These are phyloP conservation scores for Blomia tropicalis DNA, from an alignment of 2,888 invertebrate genomes.

Conservation along the genomic window DNA sequence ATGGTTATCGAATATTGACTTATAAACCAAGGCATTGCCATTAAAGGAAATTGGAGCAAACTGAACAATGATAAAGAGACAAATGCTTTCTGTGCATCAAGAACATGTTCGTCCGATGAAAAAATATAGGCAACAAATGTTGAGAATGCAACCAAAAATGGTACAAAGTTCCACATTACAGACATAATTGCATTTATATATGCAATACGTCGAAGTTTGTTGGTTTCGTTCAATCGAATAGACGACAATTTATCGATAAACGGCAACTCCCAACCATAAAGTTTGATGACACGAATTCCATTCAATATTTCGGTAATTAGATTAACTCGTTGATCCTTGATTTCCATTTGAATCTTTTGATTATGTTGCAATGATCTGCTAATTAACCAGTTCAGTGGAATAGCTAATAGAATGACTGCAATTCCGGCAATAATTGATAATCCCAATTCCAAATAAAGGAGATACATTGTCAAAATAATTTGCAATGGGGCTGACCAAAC, in stretches of 20 bases:
- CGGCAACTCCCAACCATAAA: constrained; percentile 87
- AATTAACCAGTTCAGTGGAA: constrained; percentile 70
- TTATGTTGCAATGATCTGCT: constrained; percentile 61
- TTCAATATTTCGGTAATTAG: constrained; percentile 81
- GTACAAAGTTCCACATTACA: constrained; percentile 39
- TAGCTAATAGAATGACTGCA: constrained; percentile 76
- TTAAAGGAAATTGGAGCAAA: constrained; percentile 71
- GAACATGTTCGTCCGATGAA: constrained; percentile 51
- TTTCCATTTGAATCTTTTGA: constrained; percentile 66
- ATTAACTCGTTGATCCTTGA: constrained; percentile 79
- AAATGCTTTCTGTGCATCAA: constrained; percentile 50
- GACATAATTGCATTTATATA: constrained; percentile 70
- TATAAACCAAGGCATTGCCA: constrained; percentile 89
- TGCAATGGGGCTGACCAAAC: constrained; percentile 73
- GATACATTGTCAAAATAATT: constrained; percentile 64
- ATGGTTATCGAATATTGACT: constrained; percentile 59
- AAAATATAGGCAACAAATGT: constrained; percentile 77
- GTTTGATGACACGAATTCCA: constrained; percentile 69
- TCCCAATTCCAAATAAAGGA: constrained; percentile 44
- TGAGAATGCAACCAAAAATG: constrained; percentile 46
- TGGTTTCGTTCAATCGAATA: constrained; percentile 72
- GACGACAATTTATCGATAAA: constrained; percentile 68
- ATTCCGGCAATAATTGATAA: constrained; percentile 66
- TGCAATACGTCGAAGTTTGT: constrained; percentile 67
- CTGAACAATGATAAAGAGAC: constrained; percentile 73